Base-by-base conservation (phyloP, 2,888 invertebrate genomes). In the Meiosimyza platycephala region DNA sequence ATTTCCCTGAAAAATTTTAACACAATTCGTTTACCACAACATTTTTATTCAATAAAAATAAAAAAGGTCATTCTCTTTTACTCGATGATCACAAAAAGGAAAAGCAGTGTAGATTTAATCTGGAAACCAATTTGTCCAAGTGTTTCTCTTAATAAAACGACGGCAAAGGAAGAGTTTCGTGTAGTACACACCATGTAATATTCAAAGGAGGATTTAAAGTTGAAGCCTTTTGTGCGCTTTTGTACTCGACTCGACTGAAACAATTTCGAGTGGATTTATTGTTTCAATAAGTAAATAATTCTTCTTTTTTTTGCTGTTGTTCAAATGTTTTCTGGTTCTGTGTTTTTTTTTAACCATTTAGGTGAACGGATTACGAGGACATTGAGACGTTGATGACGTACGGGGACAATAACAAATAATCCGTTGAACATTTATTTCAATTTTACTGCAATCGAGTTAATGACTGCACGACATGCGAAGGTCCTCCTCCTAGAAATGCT, bases 401-500 rank as follows among this genome's bases (percentile, higher is more conserved):
- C 33, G 62, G 52, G 18, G 51, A 70, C 62, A 62, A 70, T 60
- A 52, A 52, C 71, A 65, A 67, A 60, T 50, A 75, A 71, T 62
- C 57, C 40, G 28, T 69, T 22, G 60, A 72, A 78, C 77, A 78
- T 84, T 84, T 82, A 80, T 82, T 83, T 83, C 80, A 82, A 83
- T 84, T 82, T 80, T 79, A 82, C 79, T 83, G 78, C 79, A 79
- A 81, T 82, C 75, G 76, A 82, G 79, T 82, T 83, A 85, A 85
- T 83, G 84, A 81, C 79, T 80, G 78, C 77, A 76, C 78, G 82
- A 82, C 84, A 85, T 83, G 84, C 85, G 83, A 84, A 78, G 79
- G 76, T 76, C 78, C 77, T 80, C 78, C 74, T 13, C 71, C 13
- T 15, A 15, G 22, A 22, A 22, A 5, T n/a, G 18, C 18, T 13